Evolutionary conservation across 2,797 vertebrate genomes (phyloP), one percentile per base, ranked within the genome.

Genomic region (Limnodromus scolopaceus): DNA sequence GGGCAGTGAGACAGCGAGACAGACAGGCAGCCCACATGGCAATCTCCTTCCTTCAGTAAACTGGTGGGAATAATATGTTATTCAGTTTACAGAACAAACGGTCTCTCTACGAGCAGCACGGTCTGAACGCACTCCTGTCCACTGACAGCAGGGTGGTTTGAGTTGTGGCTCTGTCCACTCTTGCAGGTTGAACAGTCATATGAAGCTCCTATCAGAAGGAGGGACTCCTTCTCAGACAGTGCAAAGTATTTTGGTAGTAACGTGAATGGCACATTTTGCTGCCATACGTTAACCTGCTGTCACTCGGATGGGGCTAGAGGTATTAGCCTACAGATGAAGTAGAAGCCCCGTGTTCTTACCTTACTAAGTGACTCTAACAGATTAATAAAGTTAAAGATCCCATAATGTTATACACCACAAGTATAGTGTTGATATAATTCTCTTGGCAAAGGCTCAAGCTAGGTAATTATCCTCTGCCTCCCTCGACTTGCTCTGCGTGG

Each of bases 401-500:
- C 16, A 0, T 30, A 1, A n/a, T 64, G 84, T 38, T 30, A 24
- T 4, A 23, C 60, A 63, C 5, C 78, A 65, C 58, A 28, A 22
- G 43, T 0, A 19, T 2, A 69, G 8, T 6, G n/a, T 39, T 48
- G 75, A 8, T 32, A 4, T 10, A 54, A 32, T 14, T 45, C 36
- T 79, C 66, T 38, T 77, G 95, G 93, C 78, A 57, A 19, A 23
- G 54, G 6, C 58, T 66, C 89, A 93, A 39, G 49, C 7, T 70
- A 71, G 79, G 79, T 81, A 32, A 92, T 90, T 23, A 9, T 60
- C 57, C 65, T 14, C 43, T 17, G 60, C 51, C 49, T 60, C 43
- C 34, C 55, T 86, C 3, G 0, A 2, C 51, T 46, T 12, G 18
- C 25, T 58, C 23, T 28, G 32, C 2, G 0, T n/a, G 82, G 70